Base-by-base conservation (phyloP, 1,140 invertebrate genomes). In the Sarcophaga peregrina region DNA sequence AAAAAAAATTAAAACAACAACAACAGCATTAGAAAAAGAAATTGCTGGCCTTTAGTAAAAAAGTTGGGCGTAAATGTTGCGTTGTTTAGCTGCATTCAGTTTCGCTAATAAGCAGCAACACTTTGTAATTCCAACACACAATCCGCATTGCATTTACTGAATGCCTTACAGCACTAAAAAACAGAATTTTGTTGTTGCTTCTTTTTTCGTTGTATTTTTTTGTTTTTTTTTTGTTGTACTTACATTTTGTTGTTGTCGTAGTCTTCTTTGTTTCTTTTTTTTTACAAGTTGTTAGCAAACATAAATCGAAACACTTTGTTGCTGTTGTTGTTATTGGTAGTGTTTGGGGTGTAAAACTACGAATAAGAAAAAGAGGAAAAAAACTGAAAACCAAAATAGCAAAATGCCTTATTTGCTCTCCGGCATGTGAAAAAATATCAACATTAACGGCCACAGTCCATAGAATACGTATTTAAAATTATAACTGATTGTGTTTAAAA, bases 1-100 rank as follows among this genome's bases (percentile, higher is more conserved):
- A 13, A 0, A 76, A 47, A 76, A 47, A 47, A 78, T 17, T 78
- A 7, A 76, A 76, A 50, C 17, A 78, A 25, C 1, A 58, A 6
- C 8, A 6, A 58, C 13, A 15, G n/a, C 13, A 58, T 10, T n/a
- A 3, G 54, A 58, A n/a, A n/a, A 58, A 58, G 13, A 58, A 58
- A 58, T n/a, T 58, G 54, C 54, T 78, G 75, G 25, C 75, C 75
- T 78, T 78, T 17, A 50, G 75, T 78, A 11, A 52, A 72, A 52
- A 47, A 78, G n/a, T 78, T 78, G 75, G 75, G 75, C 75, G 75
- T 78, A 52, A 78, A 78, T 78, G 75, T 78, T 78, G 75, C 75
- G 47, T 78, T 78, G 75, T 50, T 78, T 48, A 78, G 62, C 17
- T 68, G 62, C 48, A 78, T 25, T 50, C 75, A 78, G 75, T 78